Percentiles rank a stretch among this genome's conserved stretches.
phyloP scores from a whole-genome alignment of 2,888 invertebrate species.

The Sinhomidia bicolor region DNA sequence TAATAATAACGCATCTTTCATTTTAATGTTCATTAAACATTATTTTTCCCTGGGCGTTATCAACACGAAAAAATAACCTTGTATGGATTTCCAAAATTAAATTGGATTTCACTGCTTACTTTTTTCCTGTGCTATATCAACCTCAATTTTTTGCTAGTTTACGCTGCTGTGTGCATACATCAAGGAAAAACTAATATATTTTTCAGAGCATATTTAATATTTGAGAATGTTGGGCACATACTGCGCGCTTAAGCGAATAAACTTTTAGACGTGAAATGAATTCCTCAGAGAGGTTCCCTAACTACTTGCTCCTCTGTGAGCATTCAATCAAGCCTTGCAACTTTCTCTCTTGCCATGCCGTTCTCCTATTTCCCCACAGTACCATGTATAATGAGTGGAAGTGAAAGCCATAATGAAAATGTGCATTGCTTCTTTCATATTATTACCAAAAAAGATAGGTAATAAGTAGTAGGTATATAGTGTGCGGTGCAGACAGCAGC shows the following conservation, averaged over 20 bases:
- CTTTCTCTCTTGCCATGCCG: neutral
- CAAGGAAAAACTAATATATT: neutral
- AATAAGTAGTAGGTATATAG: neutral
- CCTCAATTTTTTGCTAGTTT: no score
- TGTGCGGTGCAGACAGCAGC: neutral
- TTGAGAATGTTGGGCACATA: neutral
- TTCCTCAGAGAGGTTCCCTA: constrained; percentile 10
- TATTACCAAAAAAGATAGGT: neutral
- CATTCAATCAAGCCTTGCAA: constrained; percentile 44
- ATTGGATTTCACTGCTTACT: neutral
- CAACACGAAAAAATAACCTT: neutral
- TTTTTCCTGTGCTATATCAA: no score
- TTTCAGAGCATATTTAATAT: neutral
- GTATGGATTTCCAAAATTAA: neutral
- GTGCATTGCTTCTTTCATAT: neutral
- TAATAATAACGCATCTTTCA: no score
- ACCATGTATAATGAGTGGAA: neutral
- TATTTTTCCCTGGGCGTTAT: no score
- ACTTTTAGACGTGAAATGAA: constrained; percentile 32
- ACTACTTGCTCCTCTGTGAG: constrained; percentile 20
- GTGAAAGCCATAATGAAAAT: neutral
- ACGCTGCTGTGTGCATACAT: neutral
- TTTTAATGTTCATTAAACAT: no score
- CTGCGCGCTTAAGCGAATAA: neutral
- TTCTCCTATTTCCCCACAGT: neutral